phyloP scores from a whole-genome alignment of 2,113 vertebrate genomes.

The Macheiramphus alcinus region DNA sequence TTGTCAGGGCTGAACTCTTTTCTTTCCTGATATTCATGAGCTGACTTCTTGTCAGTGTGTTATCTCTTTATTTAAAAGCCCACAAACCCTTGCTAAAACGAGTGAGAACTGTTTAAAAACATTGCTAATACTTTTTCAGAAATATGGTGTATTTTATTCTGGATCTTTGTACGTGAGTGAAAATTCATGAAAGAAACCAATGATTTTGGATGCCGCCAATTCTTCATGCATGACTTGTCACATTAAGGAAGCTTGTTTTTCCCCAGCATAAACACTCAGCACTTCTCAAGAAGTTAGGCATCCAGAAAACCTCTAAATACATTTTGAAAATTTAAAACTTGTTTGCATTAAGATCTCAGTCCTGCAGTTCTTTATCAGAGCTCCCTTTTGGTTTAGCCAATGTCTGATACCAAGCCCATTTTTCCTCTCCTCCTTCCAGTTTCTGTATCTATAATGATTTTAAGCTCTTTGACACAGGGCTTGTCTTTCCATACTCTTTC shows the following conservation, averaged over 20 bases:
- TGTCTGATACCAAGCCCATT: not conserved
- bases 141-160: not conserved
- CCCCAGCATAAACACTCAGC: not conserved
- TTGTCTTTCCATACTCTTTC: not conserved
- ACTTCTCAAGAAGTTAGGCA: not conserved
- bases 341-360: not conserved
- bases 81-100: not conserved
- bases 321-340: not conserved
- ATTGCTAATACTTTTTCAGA: not conserved
- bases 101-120: not conserved
- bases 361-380: not conserved
- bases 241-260: not conserved
- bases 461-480: not conserved
- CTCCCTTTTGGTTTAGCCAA: not conserved
- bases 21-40: not conserved
- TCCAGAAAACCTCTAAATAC: not conserved
- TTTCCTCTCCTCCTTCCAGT: not conserved
- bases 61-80: not conserved
- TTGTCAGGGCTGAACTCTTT: not conserved
- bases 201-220: not conserved
- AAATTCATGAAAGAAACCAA: not conserved
- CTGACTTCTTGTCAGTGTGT: not conserved
- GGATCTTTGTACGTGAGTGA: not conserved
- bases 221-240: not conserved
- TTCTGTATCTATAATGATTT: not conserved